phyloP scores from a whole-genome alignment of 2,113 vertebrate species.

The Anguilla rostrata region DNA sequence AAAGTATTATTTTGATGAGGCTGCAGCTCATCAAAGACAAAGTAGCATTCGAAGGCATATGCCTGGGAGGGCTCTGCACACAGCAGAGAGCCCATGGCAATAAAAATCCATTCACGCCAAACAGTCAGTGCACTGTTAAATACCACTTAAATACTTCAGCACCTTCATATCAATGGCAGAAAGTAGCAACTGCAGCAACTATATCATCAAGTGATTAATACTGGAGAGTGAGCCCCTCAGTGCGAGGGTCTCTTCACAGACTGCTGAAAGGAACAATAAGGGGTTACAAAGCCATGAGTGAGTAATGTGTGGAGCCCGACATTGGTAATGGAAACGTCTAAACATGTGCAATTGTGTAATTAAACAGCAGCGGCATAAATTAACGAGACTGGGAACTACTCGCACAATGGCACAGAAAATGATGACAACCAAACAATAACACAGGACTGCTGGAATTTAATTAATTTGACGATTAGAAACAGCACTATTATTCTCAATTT shows the following conservation, averaged over 20 bases:
- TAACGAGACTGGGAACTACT: constrained; percentile 8
- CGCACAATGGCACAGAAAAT: constrained; percentile 4
- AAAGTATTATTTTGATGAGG: not conserved
- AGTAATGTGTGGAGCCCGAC: constrained; percentile 21
- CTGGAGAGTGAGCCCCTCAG: not conserved
- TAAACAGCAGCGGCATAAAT: constrained; percentile 23
- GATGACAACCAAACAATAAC: not conserved
- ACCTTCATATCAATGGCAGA: constrained; percentile 9
- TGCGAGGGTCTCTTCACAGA: constrained; percentile 7
- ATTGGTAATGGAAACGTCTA: constrained; percentile 21
- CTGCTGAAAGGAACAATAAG: constrained; percentile 5
- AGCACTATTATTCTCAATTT: constrained; percentile 15
- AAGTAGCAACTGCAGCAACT: not conserved
- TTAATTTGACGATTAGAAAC: constrained; percentile 11
- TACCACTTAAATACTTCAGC: not conserved
- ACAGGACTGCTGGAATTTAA: not conserved
- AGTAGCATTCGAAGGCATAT: not conserved
- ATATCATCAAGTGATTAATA: constrained; percentile 25
- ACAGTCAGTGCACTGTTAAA: not conserved
- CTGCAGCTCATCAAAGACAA: not conserved
- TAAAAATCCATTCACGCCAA: not conserved
- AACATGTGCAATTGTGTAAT: constrained; percentile 23
- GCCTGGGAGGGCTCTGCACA: not conserved
- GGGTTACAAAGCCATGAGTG: not conserved
- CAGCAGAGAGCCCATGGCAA: not conserved